These are phyloP conservation scores for Perizoma affinitatum DNA, from an alignment of 2,888 invertebrate species.

Conservation along the genomic window DNA sequence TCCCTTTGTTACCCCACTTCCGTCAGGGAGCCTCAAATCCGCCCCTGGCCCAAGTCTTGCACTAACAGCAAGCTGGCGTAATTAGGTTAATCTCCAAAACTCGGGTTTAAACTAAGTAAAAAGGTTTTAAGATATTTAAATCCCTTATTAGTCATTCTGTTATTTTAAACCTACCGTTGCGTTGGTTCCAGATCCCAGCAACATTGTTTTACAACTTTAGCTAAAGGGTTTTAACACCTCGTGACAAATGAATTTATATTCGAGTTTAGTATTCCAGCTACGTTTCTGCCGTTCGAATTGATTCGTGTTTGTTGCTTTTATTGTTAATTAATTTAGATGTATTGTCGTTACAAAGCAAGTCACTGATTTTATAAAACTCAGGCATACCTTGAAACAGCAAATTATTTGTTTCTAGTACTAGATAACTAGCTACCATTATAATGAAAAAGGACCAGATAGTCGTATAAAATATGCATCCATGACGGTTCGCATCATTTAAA, in stretches of 20 bases:
- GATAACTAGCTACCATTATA: too few species aligned
- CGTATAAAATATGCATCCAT: too few species aligned
- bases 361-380: too few species aligned
- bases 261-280: constrained; percentile 25
- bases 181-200: constrained; percentile 37
- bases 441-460: too few species aligned
- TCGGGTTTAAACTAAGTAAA: constrained; percentile 59
- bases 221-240: constrained; percentile 44
- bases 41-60: constrained; percentile 24
- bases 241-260: constrained; percentile 42
- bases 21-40: constrained; percentile 5
- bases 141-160: constrained; percentile 58
- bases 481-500: background rate
- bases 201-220: constrained; percentile 48
- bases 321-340: constrained; percentile 12
- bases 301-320: constrained; percentile 30
- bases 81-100: constrained; percentile 56
- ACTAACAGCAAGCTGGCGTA: constrained; percentile 49
- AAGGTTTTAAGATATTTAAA: constrained; percentile 59
- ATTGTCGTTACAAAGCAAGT: background rate
- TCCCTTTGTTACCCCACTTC: background rate
- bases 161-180: constrained; percentile 45
- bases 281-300: constrained; percentile 41
- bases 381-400: background rate
- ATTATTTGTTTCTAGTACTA: too few species aligned